Percentiles rank a stretch among this genome's conserved stretches.
These are phyloP conservation scores for Pachyrhynchus sulphureomaculatus DNA, from an alignment of 1,140 invertebrate genomes.

Conservation along the genomic window DNA sequence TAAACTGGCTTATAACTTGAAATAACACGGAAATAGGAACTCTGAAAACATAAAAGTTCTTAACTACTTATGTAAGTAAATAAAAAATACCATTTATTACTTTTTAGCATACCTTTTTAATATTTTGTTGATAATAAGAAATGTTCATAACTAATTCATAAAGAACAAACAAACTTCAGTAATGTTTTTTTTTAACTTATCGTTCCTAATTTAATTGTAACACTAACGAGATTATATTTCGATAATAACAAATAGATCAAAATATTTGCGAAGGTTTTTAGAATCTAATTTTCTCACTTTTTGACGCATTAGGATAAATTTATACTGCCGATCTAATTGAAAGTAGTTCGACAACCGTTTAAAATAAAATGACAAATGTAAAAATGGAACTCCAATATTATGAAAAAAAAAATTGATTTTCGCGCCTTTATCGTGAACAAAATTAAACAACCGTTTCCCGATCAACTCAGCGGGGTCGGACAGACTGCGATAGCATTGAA, in stretches of 20 bases:
- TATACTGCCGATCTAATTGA: conserved; percentile 3
- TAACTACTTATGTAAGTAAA: too few relatives aligned
- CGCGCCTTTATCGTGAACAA: not conserved
- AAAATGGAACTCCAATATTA: not conserved
- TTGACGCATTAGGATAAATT: not conserved
- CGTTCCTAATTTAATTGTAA: not conserved
- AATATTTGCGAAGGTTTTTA: conserved; percentile 6
- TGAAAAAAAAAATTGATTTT: conserved; percentile 9
- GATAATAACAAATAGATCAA: not conserved
- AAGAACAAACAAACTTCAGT: too few relatives aligned
- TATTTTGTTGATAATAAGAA: too few relatives aligned
- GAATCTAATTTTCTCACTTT: not conserved
- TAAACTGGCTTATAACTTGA: too few relatives aligned
- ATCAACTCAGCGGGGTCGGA: not conserved
- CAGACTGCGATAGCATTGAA: not conserved
- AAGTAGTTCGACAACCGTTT: not conserved
- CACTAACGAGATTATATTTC: not conserved
- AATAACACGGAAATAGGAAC: too few relatives aligned
- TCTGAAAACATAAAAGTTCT: too few relatives aligned
- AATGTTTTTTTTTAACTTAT: not conserved
- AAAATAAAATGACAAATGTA: too few relatives aligned
- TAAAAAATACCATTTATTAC: too few relatives aligned
- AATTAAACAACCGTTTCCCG: not conserved
- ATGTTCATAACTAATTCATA: too few relatives aligned
- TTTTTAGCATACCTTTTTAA: too few relatives aligned